Base-by-base conservation (phyloP, 1,140 invertebrate species). In the Lasioglossum baleicum region DNA sequence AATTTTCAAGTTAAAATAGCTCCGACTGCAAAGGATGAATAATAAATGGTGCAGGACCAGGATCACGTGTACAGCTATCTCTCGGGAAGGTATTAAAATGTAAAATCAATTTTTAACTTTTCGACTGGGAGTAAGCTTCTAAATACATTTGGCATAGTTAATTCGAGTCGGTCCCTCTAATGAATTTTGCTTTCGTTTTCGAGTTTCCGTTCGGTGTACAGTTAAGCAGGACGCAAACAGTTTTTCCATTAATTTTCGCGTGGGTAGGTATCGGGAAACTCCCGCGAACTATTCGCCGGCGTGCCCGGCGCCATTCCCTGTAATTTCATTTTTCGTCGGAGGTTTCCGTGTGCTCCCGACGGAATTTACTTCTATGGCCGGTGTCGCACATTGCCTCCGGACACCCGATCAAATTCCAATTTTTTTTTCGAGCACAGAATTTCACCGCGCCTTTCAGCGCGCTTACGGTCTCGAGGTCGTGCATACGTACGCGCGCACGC, bases 321-420 rank as follows among this genome's bases (percentile, higher is more conserved):
- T 76, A 60, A 75, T 75, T 67, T 63, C 42, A 42, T 72, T 72
- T 44, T 56, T 15, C 17, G 31, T n/a, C 20, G 20, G 7, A 40
- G 35, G 20, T 40, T 22, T 65, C n/a, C 26, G 11, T 7, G 2
- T 7, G 8, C 0, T 11, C 44, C 44, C 22, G 10, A 53, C 51
- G 31, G 26, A 53, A 40, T 74, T 53, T 44, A 20, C 48, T 63
- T 17, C 11, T n/a, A 31, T 2, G 56, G 15, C 6, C 15, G 31
- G 22, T 61, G 35, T 35, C 35, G 35, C 1, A 35, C 40, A 26
- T 53, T 53, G 13, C 15, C 40, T n/a, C 44, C 56, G 51, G 4
- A 22, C 22, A 75, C 11, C 40, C 20, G 35, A 63, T 35, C 35
- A 72, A 61, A 72, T 72, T n/a, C n/a, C 70, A 26, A 74, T 20